Evolutionary conservation across 2,113 vertebrate genomes (phyloP).

Genomic region (Sceloporus undulatus): DNA sequence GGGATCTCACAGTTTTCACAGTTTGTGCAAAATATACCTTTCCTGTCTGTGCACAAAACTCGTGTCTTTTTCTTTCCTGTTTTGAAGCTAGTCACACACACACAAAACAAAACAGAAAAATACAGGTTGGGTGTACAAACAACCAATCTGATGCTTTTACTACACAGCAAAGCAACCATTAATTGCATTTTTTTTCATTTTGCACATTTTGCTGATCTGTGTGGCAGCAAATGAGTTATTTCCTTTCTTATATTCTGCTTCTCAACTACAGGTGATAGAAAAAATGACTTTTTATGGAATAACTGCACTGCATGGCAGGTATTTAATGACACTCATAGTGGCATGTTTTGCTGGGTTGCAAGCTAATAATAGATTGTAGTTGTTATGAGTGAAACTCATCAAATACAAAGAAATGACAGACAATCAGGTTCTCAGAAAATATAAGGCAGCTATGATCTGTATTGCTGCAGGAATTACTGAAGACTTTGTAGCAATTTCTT

Average conservation of each 20-base stretch:
- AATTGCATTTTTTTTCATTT: not conserved
- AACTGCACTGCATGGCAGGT: not conserved
- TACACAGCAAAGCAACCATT: too few species aligned
- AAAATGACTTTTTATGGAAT: not conserved
- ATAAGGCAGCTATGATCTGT: conserved; percentile 4
- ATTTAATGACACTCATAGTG: not conserved
- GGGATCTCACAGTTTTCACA: too few species aligned
- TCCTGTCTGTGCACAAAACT: too few species aligned
- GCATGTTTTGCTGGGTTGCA: not conserved
- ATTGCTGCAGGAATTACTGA: conserved; percentile 1
- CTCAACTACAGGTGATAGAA: not conserved
- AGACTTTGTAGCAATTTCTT: conserved; percentile 25
- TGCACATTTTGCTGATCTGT: not conserved
- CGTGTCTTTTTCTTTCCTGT: too few species aligned
- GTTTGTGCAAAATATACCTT: too few species aligned
- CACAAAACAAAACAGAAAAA: too few species aligned
- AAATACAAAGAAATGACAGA: not conserved
- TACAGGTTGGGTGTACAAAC: too few species aligned
- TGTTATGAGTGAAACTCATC: not conserved
- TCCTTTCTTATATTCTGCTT: not conserved
- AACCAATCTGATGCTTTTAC: too few species aligned
- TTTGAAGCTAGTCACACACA: too few species aligned
- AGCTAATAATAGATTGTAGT: not conserved
- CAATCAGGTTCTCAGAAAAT: not conserved
- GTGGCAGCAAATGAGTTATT: not conserved